phyloP scores from a whole-genome alignment of 2,113 vertebrate genomes.

The Austrofundulus limnaeus region DNA sequence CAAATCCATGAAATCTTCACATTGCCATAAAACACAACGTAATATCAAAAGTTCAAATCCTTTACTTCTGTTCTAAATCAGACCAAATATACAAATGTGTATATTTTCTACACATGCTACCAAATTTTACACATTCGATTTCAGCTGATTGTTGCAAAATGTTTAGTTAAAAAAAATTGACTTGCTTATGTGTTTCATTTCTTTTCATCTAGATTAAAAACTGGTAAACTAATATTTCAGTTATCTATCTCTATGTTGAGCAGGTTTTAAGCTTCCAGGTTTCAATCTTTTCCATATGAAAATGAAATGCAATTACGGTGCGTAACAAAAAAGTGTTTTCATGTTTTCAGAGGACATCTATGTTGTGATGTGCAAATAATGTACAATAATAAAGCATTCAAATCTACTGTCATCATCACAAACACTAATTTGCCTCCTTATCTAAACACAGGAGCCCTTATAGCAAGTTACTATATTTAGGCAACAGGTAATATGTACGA shows the following conservation, averaged over 20 bases:
- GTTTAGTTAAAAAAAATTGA: no score
- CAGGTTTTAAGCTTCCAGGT: not conserved
- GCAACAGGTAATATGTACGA: constrained; percentile 28
- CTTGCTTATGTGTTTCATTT: not conserved
- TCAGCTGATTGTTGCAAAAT: not conserved
- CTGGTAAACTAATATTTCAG: not conserved
- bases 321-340: not conserved
- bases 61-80: not conserved
- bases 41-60: no score
- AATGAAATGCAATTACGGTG: constrained; percentile 6
- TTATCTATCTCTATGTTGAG: not conserved
- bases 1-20: no score
- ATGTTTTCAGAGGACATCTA: not conserved
- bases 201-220: constrained; percentile 7
- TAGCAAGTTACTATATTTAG: constrained; percentile 19
- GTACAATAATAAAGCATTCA: constrained; percentile 14
- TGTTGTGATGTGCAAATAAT: not conserved
- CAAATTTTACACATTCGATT: not conserved
- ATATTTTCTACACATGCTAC: not conserved
- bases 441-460: constrained; percentile 20
- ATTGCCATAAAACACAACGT: no score
- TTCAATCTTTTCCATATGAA: constrained; percentile 1
- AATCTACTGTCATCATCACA: constrained; percentile 1
- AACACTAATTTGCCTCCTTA: not conserved
- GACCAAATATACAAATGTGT: not conserved